Evolutionary conservation across 2,113 vertebrate genomes (phyloP), one percentile per base, ranked within the genome.

Genomic region (Scytalopus superciliaris): DNA sequence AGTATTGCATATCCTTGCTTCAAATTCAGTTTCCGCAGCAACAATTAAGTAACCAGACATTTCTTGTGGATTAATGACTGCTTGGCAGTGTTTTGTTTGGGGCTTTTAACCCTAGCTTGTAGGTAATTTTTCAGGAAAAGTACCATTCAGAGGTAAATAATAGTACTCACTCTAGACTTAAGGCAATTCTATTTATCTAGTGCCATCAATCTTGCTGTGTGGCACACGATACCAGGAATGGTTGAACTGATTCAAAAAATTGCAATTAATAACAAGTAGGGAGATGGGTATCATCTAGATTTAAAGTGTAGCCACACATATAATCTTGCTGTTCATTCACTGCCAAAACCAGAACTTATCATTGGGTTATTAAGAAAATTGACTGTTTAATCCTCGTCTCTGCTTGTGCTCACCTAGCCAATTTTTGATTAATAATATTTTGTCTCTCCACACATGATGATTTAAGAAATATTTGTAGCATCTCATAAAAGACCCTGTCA

Each of bases 71-170:
- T 94, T 95, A 94, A 96, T 96, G 90, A 89, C 59, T 93, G 44
- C 87, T 92, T 81, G 85, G 92, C 44, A 90, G 60, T 67, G 40
- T 92, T 97, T 94, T 88, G 30, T 90, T 94, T 78, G 68, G 60
- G 80, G 90, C 91, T 97, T 96, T 96, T 96, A 96, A 92, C 87
- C 88, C 64, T 68, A 94, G 80, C 79, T 94, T 94, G 90, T 95
- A 94, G 88, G 87, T 81, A 81, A 94, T 96, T 96, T 97, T 96
- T 96, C 95, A 97, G 85, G 64, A 92, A 72, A 92, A 93, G 87
- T 75, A 96, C 79, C 69, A 86, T 42, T 88, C 82, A 84, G 87
- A 92, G 90, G 85, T 88, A 95, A 95, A 94, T 88, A 92, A 92
- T 44, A 96, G 75, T 88, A 86, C 59, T 95, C 79, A 50, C 40